Percentiles rank a stretch among this genome's conserved stretches.
These are phyloP conservation scores for Drosophila setosimentum DNA, from an alignment of 2,888 invertebrate genomes.

Conservation along the genomic window DNA sequence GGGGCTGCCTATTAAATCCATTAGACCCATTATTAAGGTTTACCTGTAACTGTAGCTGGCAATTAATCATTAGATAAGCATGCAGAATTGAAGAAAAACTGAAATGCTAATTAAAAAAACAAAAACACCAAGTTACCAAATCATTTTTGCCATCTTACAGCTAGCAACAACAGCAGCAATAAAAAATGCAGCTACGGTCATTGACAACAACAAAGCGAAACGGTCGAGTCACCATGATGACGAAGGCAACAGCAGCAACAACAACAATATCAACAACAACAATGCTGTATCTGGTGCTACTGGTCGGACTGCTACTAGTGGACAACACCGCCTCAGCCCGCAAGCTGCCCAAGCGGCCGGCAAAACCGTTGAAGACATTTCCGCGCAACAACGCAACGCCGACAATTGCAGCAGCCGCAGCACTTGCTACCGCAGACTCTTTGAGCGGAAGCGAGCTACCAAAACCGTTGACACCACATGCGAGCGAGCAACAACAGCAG, in stretches of 20 bases:
- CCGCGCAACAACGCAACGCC: conserved; percentile 84
- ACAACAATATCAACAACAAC: conserved; percentile 47
- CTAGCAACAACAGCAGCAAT: conserved; percentile 33
- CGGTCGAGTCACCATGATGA: conserved; percentile 71
- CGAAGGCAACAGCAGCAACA: conserved; percentile 34
- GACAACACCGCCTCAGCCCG: conserved; percentile 81
- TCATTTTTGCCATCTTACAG: conserved; percentile 51
- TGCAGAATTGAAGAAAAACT: conserved; percentile 42
- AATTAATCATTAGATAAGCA: conserved; percentile 79
- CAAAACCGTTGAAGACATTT: conserved; percentile 84
- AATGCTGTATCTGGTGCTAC: conserved; percentile 54
- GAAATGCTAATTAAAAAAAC: conserved; percentile 76
- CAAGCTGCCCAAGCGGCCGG: conserved; percentile 82
- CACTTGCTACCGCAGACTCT: conserved; percentile 42
- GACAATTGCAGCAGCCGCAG: conserved; percentile 60
- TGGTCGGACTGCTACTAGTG: conserved; percentile 63
- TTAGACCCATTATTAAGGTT: conserved; percentile 73
- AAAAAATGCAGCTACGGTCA: conserved; percentile 68
- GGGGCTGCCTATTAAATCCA: conserved; percentile 35
- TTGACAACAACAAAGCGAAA: conserved; percentile 62
- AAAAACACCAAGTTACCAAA: conserved; percentile 61
- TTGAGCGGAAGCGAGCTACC: conserved; percentile 82
- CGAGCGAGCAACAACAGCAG: conserved; percentile 56
- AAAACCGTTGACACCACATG: conserved; percentile 79
- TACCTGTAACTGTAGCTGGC: conserved; percentile 72